Conservation (phyloP, 2,113 vertebrate genomes). For the Ophiodon elongatus region DNA sequence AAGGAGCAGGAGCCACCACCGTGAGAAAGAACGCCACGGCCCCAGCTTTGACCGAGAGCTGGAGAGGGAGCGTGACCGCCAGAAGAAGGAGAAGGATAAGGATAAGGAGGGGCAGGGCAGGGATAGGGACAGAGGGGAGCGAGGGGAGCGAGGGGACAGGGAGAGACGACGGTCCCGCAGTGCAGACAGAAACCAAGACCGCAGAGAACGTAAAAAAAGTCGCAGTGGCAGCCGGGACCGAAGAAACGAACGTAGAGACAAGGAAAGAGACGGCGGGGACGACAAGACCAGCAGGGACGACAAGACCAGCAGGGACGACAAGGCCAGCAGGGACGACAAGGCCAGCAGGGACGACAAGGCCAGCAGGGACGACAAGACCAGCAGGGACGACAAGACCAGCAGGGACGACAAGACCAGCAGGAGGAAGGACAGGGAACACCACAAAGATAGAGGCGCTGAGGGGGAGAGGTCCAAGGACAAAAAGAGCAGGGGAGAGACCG, state of each 20-base stretch:
- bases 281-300: conserved; percentile 92
- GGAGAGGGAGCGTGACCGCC: conserved; percentile 95
- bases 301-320: conserved; percentile 88
- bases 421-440: conserved; percentile 92
- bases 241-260: conserved; percentile 87
- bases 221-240: conserved; percentile 75
- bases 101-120: conserved; percentile 85
- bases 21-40: conserved; percentile 90
- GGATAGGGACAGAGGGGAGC: conserved; percentile 33
- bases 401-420: conserved; percentile 91
- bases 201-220: conserved; percentile 71
- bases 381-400: conserved; percentile 89
- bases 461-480: conserved; percentile 90
- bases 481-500: conserved; percentile 88
- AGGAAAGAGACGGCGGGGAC: conserved; percentile 91
- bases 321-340: conserved; percentile 88
- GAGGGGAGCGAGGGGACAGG: conserved; percentile 77
- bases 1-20: conserved; percentile 94
- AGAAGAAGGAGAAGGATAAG: conserved; percentile 91
- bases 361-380: too few relatives aligned
- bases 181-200: conserved; percentile 69
- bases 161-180: conserved; percentile 78
- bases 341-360: too few relatives aligned
- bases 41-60: conserved; percentile 96
- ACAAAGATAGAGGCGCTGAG: conserved; percentile 90